These are phyloP conservation scores for Phainopepla nitens DNA, from an alignment of 2,113 vertebrate genomes.

Conservation along the genomic window DNA sequence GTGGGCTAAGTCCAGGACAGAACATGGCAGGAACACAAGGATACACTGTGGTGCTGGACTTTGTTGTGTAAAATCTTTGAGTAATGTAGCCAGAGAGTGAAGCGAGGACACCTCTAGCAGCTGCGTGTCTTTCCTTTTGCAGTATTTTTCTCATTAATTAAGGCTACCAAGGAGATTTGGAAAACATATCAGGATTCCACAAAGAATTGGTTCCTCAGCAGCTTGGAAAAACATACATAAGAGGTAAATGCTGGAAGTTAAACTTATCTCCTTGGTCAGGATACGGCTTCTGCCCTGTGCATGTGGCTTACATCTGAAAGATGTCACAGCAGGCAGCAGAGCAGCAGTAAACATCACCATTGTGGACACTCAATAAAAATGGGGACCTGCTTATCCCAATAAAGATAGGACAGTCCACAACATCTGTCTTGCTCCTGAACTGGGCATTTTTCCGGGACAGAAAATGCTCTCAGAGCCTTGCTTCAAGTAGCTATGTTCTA, in stretches of 20 bases:
- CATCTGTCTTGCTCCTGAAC: neutral
- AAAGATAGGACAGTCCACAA: neutral
- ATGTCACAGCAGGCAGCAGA: neutral
- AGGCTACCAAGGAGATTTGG: neutral
- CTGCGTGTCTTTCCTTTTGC: neutral
- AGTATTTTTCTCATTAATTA: neutral
- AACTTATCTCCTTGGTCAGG: neutral
- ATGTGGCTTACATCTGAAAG: neutral
- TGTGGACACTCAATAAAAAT: neutral
- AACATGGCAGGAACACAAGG: neutral
- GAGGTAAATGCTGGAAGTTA: neutral
- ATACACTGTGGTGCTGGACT: neutral
- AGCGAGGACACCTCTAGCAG: neutral
- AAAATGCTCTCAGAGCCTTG: neutral
- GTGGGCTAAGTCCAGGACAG: neutral
- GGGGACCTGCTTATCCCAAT: neutral
- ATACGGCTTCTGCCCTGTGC: neutral
- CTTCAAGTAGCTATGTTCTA: neutral
- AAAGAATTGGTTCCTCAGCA: neutral
- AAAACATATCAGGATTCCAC: neutral
- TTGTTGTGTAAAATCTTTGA: neutral
- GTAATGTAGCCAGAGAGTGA: neutral
- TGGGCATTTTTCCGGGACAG: neutral
- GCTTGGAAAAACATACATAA: neutral
- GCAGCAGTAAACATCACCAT: neutral